phyloP scores from a whole-genome alignment of 1,140 invertebrate species.

The Heliothis subflexa region DNA sequence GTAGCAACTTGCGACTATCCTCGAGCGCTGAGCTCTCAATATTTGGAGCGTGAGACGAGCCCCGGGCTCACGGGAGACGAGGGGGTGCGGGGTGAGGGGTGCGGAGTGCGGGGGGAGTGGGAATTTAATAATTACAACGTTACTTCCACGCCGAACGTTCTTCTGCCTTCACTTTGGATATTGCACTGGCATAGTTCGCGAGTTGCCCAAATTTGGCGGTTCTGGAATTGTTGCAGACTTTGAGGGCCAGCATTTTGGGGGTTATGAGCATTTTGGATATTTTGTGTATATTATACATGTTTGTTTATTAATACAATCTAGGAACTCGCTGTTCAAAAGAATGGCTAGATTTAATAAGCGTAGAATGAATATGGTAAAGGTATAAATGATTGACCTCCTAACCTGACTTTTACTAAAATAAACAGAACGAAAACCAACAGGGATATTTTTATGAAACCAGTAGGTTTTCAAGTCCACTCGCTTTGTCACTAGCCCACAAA shows the following conservation, averaged over 20 bases:
- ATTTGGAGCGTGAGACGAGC: conserved; percentile 45
- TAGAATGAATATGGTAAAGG: no score
- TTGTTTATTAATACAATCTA: no score
- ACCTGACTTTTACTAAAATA: conserved; percentile 2
- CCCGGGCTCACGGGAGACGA: background rate
- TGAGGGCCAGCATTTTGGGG: conserved; percentile 4
- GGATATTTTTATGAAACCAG: conserved; percentile 41
- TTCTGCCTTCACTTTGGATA: conserved; percentile 40
- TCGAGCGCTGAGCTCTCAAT: conserved; percentile 30
- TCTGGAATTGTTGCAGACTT: conserved; percentile 23
- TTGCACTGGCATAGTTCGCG: conserved; percentile 45
- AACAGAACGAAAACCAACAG: conserved; percentile 3
- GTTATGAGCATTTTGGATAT: background rate
- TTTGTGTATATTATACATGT: background rate
- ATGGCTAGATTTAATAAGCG: no score
- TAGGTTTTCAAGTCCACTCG: conserved; percentile 46
- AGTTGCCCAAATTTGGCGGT: conserved; percentile 14
- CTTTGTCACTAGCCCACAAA: conserved; percentile 44
- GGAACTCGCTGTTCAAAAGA: no score
- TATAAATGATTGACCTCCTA: background rate
- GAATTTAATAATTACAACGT: conserved; percentile 68
- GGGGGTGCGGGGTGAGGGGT: background rate
- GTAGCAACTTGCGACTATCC: conserved; percentile 21
- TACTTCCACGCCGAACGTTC: conserved; percentile 52
- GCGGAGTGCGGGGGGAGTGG: conserved; percentile 31